These are phyloP conservation scores for Ramphastos sulfuratus DNA, from an alignment of 2,113 vertebrate genomes.

Conservation along the genomic window DNA sequence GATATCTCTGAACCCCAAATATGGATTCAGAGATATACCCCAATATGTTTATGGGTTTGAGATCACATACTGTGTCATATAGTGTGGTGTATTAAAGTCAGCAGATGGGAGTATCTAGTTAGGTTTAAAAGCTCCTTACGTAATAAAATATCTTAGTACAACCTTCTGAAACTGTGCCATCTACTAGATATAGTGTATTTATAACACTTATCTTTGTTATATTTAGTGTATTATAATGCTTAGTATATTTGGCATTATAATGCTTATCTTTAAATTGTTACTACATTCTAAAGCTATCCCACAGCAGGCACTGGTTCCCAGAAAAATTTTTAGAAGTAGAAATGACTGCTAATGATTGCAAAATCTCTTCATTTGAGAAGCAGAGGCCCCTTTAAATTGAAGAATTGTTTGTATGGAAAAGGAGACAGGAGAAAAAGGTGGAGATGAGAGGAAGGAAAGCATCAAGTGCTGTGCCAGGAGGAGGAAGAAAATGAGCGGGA, in stretches of 20 bases:
- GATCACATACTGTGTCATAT: background rate
- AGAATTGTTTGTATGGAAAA: background rate
- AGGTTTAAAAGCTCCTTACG: background rate
- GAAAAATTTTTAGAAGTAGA: background rate
- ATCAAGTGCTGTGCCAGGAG: background rate
- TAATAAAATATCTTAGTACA: background rate
- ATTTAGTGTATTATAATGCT: too few relatives aligned
- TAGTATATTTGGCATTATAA: background rate
- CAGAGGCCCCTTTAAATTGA: background rate
- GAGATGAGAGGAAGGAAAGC: background rate
- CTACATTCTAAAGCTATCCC: background rate
- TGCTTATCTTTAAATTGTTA: background rate
- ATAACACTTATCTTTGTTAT: background rate
- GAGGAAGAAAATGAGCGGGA: background rate
- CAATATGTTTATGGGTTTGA: background rate
- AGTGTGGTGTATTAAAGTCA: background rate
- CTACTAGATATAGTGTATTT: background rate
- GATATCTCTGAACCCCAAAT: background rate
- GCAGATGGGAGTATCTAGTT: background rate
- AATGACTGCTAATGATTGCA: background rate
- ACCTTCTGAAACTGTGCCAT: background rate
- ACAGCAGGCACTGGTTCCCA: background rate
- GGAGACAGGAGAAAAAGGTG: background rate
- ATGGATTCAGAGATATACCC: background rate
- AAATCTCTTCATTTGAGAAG: background rate